Percentiles rank a stretch among this genome's conserved stretches.
Conservation (phyloP, 2,888 invertebrate species). For the Melolontha melolontha region DNA sequence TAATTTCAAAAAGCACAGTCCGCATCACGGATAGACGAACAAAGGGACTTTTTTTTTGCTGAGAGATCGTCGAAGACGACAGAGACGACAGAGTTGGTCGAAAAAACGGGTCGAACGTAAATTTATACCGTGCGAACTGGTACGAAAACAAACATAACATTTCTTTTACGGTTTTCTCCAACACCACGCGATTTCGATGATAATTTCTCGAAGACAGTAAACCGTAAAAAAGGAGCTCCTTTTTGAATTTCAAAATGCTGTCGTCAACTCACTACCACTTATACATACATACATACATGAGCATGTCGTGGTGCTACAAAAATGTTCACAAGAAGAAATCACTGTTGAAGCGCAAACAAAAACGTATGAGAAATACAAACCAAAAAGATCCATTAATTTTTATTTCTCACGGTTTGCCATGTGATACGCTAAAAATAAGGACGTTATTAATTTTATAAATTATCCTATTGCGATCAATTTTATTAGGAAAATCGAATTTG, state of each 20-base stretch:
- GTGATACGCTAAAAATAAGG: not conserved
- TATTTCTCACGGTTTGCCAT: no score
- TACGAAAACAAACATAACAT: constrained; percentile 61
- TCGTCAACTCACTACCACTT: constrained; percentile 24
- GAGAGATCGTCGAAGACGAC: constrained; percentile 1
- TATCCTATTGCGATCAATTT: no score
- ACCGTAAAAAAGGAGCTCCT: constrained; percentile 33
- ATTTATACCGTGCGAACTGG: constrained; percentile 63
- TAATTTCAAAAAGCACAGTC: constrained; percentile 23
- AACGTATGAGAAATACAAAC: constrained; percentile 9
- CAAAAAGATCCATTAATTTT: no score
- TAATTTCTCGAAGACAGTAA: constrained; percentile 49
- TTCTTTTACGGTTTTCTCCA: constrained; percentile 59
- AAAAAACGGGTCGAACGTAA: constrained; percentile 45
- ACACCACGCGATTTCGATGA: constrained; percentile 59
- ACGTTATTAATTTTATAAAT: not conserved
- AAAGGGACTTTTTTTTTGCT: constrained; percentile 11
- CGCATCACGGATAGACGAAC: constrained; percentile 17
- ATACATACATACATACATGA: constrained; percentile 17
- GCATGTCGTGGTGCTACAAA: constrained; percentile 30
- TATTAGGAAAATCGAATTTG: no score
- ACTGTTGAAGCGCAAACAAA: constrained; percentile 5
- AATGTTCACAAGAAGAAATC: constrained; percentile 22
- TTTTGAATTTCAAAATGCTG: constrained; percentile 42
- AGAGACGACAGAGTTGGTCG: constrained; percentile 11